Conservation (phyloP, 1,140 invertebrate genomes). For the Drosophila ficusphila region DNA sequence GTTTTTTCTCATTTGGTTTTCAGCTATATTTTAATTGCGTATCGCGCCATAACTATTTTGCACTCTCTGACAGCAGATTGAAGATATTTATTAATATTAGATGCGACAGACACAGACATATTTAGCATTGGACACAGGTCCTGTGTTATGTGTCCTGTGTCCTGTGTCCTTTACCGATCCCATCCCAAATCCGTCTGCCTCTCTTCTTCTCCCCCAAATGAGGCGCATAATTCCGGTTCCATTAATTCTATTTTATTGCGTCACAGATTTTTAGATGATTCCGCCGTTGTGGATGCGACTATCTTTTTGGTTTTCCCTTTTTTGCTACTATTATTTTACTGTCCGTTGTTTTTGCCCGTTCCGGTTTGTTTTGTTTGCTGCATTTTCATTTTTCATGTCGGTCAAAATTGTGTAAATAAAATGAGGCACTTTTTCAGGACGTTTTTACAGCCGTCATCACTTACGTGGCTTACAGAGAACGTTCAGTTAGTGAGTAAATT, state of each 20-base stretch:
- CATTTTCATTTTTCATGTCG: conserved; percentile 53
- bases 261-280: conserved; percentile 75
- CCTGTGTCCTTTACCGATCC: conserved; percentile 1
- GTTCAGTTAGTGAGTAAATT: too few relatives aligned
- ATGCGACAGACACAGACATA: conserved; percentile 60
- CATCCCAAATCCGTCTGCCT: conserved; percentile 18
- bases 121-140: conserved; percentile 33
- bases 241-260: conserved; percentile 79
- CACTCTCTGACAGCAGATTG: conserved; percentile 74
- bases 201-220: conserved; percentile 27
- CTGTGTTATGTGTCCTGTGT: background rate
- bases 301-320: conserved; percentile 23
- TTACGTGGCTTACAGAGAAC: background rate
- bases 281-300: conserved; percentile 31
- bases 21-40: conserved; percentile 83
- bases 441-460: conserved; percentile 5
- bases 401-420: conserved; percentile 48
- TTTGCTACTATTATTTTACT: conserved; percentile 9
- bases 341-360: conserved; percentile 20
- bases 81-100: conserved; percentile 83
- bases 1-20: conserved; percentile 68
- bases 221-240: conserved; percentile 71
- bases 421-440: conserved; percentile 17
- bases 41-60: conserved; percentile 82
- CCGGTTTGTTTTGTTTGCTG: conserved; percentile 5